phyloP scores from a whole-genome alignment of 1,140 invertebrate species.

The Dinoponera quadriceps region DNA sequence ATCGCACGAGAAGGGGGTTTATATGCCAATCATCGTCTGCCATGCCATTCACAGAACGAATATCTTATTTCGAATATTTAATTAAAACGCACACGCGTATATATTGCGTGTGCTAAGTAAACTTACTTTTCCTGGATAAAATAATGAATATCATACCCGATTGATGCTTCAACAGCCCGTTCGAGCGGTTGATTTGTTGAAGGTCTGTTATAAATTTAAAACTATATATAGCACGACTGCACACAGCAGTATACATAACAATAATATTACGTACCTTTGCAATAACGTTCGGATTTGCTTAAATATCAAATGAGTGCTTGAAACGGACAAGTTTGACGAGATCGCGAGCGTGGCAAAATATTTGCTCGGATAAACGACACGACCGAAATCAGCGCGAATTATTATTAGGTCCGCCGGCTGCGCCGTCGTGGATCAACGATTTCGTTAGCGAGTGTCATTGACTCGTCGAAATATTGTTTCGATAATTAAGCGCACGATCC shows the following conservation, averaged over 20 bases:
- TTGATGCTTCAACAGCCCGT: neutral
- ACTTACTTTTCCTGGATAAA: slow-evolving; percentile 18
- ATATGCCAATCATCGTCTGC: slow-evolving; percentile 15
- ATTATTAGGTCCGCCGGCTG: neutral
- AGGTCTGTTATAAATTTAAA: slow-evolving; percentile 13
- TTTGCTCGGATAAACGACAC: neutral
- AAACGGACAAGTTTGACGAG: neutral
- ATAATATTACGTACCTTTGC: neutral
- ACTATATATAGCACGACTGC: no score
- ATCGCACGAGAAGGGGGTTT: neutral
- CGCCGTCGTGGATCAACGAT: no score
- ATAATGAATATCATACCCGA: slow-evolving; percentile 32
- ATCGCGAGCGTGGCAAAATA: neutral
- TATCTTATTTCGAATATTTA: slow-evolving; percentile 42
- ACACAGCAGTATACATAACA: no score
- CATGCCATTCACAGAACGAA: neutral
- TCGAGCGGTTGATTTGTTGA: slow-evolving; percentile 8
- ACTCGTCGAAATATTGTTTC: no score
- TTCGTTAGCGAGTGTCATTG: no score
- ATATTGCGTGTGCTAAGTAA: neutral
- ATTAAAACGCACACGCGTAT: neutral
- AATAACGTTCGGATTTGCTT: neutral
- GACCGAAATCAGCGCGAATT: neutral
- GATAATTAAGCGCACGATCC: no score
- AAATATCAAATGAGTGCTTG: neutral